Evolutionary conservation across 35 echinoderm and acorn worm genomes (phyloP), one percentile per base, ranked within the genome.

Genomic region (Diadema setosum): DNA sequence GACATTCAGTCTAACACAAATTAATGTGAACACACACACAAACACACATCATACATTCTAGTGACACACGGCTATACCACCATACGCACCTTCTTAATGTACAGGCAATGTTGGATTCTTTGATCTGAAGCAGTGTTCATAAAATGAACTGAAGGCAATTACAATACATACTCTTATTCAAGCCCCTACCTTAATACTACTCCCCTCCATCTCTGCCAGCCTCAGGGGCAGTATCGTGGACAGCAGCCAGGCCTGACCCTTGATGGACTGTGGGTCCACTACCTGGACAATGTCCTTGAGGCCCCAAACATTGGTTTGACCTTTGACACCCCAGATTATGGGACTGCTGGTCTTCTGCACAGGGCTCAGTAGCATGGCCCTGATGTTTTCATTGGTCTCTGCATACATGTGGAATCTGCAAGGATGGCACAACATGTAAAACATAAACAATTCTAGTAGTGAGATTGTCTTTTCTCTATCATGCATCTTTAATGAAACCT

Each of bases 251-350:
- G 86, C 73, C 24, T 87, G 83, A n/a, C 75, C 69, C 69, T 44
- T 91, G 1, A 95, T 45, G 18, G 24, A 49, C 16, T 91, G 61
- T 2, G 83, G 88, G 50, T 91, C 50, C 15, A 91, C 75, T 2
- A 82, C 84, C 31, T 87, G 57, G 45, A 91, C 75, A 27, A 91
- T 82, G 37, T 36, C 55, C 60, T 95, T 90, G 0, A 95, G 75
- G 15, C 93, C 93, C 93, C 93, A 95, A n/a, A 86, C 88, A 74
- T 87, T 83, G 20, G 42, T 86, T 29, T 74, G 49, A 29, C 88
- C 93, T 45, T 83, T 61, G 55, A 95, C 36, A 31, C 93, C 88
- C 33, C 70, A 95, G 16, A 95, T 95, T 18, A 86, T 56, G 6
- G 84, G 58, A 14, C 58, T 80, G 41, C 73, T 91, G 15, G 93